These are phyloP conservation scores for Heliconius erato DNA, from an alignment of 2,888 invertebrate species.

Conservation along the genomic window DNA sequence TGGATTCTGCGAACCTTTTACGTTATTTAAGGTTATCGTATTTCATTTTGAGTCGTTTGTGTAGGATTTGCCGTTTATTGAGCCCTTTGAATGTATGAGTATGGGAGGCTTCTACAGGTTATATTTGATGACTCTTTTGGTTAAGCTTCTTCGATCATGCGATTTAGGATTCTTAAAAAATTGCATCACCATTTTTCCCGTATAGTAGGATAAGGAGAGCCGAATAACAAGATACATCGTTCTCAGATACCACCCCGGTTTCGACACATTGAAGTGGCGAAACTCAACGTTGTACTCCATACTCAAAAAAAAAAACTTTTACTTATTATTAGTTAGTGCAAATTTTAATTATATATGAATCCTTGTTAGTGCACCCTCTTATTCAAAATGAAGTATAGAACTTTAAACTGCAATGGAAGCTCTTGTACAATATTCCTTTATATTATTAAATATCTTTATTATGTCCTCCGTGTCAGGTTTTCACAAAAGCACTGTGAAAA, in stretches of 20 bases:
- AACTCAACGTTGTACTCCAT: too few species aligned
- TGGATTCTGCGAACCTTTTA: slow-evolving; percentile 30
- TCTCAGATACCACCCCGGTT: too few species aligned
- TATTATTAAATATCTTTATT: slow-evolving; percentile 1
- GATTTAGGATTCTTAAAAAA: not conserved
- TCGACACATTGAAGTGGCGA: too few species aligned
- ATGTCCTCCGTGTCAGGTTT: not conserved
- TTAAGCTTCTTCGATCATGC: not conserved
- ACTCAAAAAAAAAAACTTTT: too few species aligned
- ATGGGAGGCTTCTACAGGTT: slow-evolving; percentile 17
- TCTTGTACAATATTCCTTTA: not conserved
- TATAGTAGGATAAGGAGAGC: not conserved
- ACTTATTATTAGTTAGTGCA: not conserved
- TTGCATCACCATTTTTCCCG: not conserved
- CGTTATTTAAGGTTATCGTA: slow-evolving; percentile 41
- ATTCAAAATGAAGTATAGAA: not conserved
- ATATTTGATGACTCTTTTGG: slow-evolving; percentile 2
- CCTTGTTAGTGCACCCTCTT: not conserved
- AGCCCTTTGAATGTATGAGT: slow-evolving; percentile 18
- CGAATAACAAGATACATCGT: too few species aligned
- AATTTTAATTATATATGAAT: not conserved
- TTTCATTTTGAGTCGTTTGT: slow-evolving; percentile 42
- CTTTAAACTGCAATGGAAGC: not conserved
- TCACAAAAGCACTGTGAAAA: not conserved
- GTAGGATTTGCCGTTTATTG: slow-evolving; percentile 34